Base-by-base conservation (phyloP, 1,140 invertebrate genomes). In the Parasteatoda tepidariorum region DNA sequence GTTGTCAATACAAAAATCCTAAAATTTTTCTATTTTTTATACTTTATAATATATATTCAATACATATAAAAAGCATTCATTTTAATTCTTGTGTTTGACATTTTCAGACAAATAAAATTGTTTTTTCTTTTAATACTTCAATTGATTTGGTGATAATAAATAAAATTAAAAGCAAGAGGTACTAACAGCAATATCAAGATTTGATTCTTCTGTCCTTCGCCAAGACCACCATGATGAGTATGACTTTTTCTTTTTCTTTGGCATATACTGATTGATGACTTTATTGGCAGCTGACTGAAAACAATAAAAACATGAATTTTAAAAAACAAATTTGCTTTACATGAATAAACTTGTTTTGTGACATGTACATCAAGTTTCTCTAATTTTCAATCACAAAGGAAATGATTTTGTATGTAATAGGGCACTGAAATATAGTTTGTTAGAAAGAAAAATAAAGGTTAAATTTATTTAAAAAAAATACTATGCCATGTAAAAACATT, bases 151-250 rank as follows among this genome's bases (percentile, higher is more conserved):
- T 2, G 4, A 2, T 2, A 48, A 48, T 48, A 18, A 2, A 48
- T 4, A 48, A 13, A 13, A 13, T 1, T 2, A 48, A 48, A 59
- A 22, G 9, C 24, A 68, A 22, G 22, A 24, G 41, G 3, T 33
- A 78, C 22, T 57, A 11, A 83, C 81, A 28, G 64, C 79, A 31
- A 4, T 48, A 31, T 76, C 61, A 18, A 2, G 28, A 24, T 84
- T 84, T 24, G 18, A 67, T 54, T 79, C 30, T 67, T 75, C 67
- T 11, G 86, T 34, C 30, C 93, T 90, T 26, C 93, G 89, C 93
- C 94, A 95, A 88, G 91, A 92, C 91, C 93, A 94, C 93, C 93
- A 94, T 5, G 92, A 89, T 11, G 86, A 85, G 59, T 87, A 81
- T 85, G 71, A 86, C 86, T 66, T 90, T 89, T 88, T 87, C 78